phyloP scores from a whole-genome alignment of 2,888 invertebrate species.

The Microctonus hyperodae region DNA sequence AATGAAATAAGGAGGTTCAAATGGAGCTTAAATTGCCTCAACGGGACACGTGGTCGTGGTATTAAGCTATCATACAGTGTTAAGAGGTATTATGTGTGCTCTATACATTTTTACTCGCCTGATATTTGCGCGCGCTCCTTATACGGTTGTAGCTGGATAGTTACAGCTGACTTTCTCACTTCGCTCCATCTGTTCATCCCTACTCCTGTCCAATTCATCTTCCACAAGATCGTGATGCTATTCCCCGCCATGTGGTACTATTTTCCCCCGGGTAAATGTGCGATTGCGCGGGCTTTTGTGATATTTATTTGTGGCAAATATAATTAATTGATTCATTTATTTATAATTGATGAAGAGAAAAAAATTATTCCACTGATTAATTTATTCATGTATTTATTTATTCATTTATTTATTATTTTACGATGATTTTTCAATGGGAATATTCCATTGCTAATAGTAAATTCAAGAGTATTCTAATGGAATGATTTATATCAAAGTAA shows the following conservation, averaged over 20 bases:
- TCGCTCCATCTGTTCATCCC: slow-evolving; percentile 4
- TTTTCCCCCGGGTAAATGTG: background rate
- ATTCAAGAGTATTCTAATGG: too few relatives aligned
- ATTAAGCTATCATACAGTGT: slow-evolving; percentile 45
- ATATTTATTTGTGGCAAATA: background rate
- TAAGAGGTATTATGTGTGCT: slow-evolving; percentile 35
- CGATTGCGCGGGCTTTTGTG: background rate
- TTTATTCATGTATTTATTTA: too few relatives aligned
- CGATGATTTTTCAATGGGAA: too few relatives aligned
- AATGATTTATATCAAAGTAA: too few relatives aligned
- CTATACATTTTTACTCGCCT: slow-evolving; percentile 44
- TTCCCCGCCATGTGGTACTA: background rate
- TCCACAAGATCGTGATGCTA: background rate
- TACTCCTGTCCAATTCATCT: background rate
- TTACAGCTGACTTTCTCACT: slow-evolving; percentile 47
- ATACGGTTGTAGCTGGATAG: slow-evolving; percentile 60
- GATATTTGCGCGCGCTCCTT: slow-evolving; percentile 61
- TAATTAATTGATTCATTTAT: background rate
- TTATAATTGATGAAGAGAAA: background rate
- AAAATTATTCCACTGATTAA: too few relatives aligned
- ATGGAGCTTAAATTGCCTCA: slow-evolving; percentile 43
- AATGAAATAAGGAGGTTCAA: too few relatives aligned
- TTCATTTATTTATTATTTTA: too few relatives aligned
- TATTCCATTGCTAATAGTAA: too few relatives aligned
- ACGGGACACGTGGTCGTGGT: slow-evolving; percentile 57